Evolutionary conservation across 2,113 vertebrate genomes (phyloP), one percentile per base, ranked within the genome.

Genomic region (Nothoprocta pentlandii): DNA sequence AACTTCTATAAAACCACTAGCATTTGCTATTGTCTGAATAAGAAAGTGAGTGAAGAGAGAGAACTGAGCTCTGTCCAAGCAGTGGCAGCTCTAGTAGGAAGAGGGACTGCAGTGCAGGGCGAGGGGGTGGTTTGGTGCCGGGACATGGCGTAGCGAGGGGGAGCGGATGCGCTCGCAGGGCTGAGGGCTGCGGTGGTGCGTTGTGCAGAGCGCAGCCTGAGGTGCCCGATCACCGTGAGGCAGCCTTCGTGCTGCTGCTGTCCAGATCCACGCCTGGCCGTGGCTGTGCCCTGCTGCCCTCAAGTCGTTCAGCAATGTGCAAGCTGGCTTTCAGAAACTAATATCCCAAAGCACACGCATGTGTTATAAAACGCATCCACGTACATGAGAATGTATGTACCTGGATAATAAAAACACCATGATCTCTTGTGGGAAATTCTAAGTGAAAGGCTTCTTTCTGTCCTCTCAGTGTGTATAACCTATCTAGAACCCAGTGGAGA

Each of bases 401-500:
- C 62, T 77, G 85, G 19, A 8, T 91, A 62, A 54, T 85, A 34
- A 71, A 61, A 80, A 71, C 8, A 2, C 39, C 26, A 39, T 32
- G 39, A 36, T 62, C 71, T n/a, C 47, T 86, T 44, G 26, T 28
- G 30, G 58, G 86, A 81, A 22, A 30, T 21, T 53, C 15, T 68
- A 32, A 36, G 39, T 53, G 89, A 87, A 91, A 79, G 39, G 17
- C 20, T 68, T 88, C n/a, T 92, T 42, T 80, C 76, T 54, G 71
- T 92, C 70, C 39, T 95, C 78, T 61, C 36, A 78, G 32, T 25
- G 30, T 54, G 23, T 46, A 61, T 62, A 47, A 64, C 94, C 61
- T 86, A 42, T 71, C 93, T 96, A 90, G 88, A 94, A 92, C 80
- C 42, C 67, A 41, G 21, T 49, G 69, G 91, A 71, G 51, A 54